Conservation (phyloP, 2,888 invertebrate species). For the Alsophila aescularia region DNA sequence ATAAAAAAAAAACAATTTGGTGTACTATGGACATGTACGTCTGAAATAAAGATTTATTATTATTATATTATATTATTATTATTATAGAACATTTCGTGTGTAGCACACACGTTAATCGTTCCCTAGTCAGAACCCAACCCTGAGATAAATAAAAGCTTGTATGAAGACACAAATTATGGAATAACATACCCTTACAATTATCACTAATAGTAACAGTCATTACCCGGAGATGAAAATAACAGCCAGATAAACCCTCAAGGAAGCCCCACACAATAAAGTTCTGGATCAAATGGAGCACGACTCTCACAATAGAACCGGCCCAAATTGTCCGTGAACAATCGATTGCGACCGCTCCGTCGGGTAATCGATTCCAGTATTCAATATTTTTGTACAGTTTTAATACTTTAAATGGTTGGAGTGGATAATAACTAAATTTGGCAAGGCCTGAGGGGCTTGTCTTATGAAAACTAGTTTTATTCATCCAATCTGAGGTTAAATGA, state of each 20-base stretch:
- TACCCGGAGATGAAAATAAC: background rate
- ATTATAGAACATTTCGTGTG: no score
- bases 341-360: constrained; percentile 20
- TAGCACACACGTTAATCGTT: no score
- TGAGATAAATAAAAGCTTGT: no score
- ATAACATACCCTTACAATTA: no score
- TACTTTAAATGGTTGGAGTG: background rate
- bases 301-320: constrained; percentile 25
- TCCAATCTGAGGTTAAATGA: no score
- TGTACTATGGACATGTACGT: no score
- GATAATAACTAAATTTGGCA: background rate
- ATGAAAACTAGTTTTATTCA: background rate
- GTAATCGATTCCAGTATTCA: constrained; percentile 31
- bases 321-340: constrained; percentile 32
- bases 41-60: no score
- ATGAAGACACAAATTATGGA: no score
- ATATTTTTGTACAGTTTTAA: constrained; percentile 34
- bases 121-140: no score
- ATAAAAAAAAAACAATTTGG: no score
- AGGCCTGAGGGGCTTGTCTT: background rate
- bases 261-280: background rate
- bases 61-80: no score
- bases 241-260: background rate
- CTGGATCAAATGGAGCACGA: constrained; percentile 17
- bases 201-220: no score